Percentiles rank a stretch among this genome's conserved stretches.
Evolutionary conservation across 2,113 vertebrate genomes (phyloP).

Genomic region (Calyptomena viridis): DNA sequence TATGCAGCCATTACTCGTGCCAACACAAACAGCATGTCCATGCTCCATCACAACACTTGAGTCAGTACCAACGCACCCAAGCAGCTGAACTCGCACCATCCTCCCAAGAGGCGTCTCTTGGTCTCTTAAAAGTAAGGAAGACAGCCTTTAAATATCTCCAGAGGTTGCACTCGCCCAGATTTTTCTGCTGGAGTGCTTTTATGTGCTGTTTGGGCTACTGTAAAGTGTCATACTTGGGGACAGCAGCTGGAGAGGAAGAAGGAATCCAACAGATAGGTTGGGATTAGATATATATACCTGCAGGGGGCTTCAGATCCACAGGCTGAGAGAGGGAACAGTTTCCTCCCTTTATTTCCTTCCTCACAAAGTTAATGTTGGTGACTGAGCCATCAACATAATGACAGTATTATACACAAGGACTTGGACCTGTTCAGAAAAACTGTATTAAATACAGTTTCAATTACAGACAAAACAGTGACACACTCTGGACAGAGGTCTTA

Average conservation of each 20-base stretch:
- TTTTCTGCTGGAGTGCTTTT: neutral
- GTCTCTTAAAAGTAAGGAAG: slow-evolving; percentile 11
- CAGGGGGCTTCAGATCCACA: neutral
- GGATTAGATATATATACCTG: neutral
- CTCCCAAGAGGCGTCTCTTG: neutral
- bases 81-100: slow-evolving; percentile 22
- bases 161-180: neutral
- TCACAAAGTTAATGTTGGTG: neutral
- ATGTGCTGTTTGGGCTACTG: neutral
- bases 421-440: neutral
- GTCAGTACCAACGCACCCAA: slow-evolving; percentile 25
- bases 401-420: neutral
- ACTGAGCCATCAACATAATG: neutral
- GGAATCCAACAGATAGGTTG: neutral
- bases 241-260: neutral
- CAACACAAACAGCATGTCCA: neutral
- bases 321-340: neutral
- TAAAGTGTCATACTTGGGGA: neutral
- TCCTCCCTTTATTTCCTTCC: neutral
- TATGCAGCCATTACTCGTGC: neutral
- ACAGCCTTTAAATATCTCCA: neutral
- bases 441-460: neutral
- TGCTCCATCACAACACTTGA: neutral
- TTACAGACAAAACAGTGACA: neutral
- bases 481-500: neutral